phyloP scores from a whole-genome alignment of 2,113 vertebrate species.

The Irena cyanogastra region DNA sequence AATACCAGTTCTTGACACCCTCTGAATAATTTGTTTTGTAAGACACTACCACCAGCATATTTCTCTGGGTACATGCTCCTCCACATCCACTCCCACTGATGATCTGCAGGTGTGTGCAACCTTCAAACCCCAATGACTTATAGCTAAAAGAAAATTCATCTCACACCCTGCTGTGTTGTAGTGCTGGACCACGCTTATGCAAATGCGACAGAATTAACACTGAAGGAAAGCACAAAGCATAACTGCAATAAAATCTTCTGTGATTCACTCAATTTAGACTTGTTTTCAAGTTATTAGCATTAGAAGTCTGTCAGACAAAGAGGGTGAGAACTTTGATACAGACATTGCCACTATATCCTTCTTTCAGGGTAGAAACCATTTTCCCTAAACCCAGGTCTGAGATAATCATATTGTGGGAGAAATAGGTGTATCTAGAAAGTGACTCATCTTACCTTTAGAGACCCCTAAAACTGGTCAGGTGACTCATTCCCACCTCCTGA shows the following conservation, averaged over 20 bases:
- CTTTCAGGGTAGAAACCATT: background rate
- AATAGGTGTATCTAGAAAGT: background rate
- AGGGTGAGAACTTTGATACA: background rate
- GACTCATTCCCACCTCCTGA: background rate
- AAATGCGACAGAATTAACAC: background rate
- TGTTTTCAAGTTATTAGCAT: background rate
- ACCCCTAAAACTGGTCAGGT: background rate
- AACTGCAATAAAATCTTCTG: background rate
- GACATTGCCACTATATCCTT: background rate
- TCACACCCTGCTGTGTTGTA: background rate
- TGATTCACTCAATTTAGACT: slow-evolving; percentile 1
- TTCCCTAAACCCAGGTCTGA: background rate
- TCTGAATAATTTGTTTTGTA: background rate
- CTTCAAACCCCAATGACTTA: background rate
- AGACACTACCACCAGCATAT: background rate
- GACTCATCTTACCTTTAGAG: background rate
- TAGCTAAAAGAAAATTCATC: background rate
- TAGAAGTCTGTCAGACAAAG: background rate
- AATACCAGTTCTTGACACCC: background rate
- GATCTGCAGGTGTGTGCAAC: background rate
- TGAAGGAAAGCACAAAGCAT: background rate
- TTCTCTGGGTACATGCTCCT: background rate
- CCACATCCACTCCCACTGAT: background rate
- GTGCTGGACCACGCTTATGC: background rate
- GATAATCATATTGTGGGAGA: background rate